Percentiles rank a stretch among this genome's conserved stretches.
Evolutionary conservation across 2,797 vertebrate genomes (phyloP).

Genomic region (Crossoptilon crossoptilon): DNA sequence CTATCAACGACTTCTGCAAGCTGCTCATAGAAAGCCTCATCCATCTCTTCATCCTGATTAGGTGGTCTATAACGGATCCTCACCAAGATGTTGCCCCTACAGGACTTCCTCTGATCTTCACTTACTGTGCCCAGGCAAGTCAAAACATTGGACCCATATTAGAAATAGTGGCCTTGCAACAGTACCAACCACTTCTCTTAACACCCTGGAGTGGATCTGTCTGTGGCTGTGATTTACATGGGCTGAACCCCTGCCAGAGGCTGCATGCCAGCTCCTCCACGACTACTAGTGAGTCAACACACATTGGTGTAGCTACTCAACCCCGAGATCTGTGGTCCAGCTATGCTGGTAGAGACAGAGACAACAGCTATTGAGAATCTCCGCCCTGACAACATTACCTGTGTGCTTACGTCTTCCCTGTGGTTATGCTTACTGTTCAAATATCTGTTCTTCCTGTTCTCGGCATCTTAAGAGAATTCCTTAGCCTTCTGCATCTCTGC

Average conservation of each 20-base stretch:
- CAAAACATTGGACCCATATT: not conserved
- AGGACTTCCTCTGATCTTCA: not conserved
- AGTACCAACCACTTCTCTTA: not conserved
- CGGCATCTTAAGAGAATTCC: not conserved
- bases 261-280: not conserved
- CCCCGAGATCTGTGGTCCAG: not conserved
- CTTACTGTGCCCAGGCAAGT: not conserved
- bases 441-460: not conserved
- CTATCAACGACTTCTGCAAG: too few relatives aligned
- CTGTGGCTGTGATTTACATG: not conserved
- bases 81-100: too few relatives aligned
- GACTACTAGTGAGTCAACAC: not conserved
- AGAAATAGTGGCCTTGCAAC: not conserved
- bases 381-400: not conserved
- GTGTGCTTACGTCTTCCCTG: not conserved
- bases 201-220: too few relatives aligned
- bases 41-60: too few relatives aligned
- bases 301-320: too few relatives aligned
- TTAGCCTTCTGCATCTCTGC: not conserved
- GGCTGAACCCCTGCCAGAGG: not conserved
- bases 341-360: not conserved
- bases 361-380: not conserved
- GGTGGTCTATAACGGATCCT: too few relatives aligned
- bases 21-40: too few relatives aligned
- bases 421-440: not conserved